These are phyloP conservation scores for Dendropsophus ebraccatus DNA, from an alignment of 2,113 vertebrate species.

Conservation along the genomic window DNA sequence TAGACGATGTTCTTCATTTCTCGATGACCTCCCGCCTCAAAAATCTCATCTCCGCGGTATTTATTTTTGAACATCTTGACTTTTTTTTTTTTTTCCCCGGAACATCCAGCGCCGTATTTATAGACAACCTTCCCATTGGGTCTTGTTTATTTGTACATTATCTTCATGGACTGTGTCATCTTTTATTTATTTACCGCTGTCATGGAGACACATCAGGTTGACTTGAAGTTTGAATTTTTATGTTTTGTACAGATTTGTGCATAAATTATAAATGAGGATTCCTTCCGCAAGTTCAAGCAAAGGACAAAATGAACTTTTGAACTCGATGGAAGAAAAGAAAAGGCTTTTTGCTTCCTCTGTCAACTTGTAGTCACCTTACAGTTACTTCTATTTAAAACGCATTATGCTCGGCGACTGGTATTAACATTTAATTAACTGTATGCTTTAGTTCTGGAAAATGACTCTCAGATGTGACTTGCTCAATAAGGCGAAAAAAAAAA, in stretches of 20 bases:
- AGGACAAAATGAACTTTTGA: conserved; percentile 58
- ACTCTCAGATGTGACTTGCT: conserved; percentile 27
- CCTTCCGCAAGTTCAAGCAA: conserved; percentile 52
- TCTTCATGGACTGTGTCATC: conserved; percentile 48
- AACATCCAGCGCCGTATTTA: background rate
- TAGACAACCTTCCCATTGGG: background rate
- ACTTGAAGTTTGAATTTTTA: conserved; percentile 45
- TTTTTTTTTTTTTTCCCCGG: background rate
- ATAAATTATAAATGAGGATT: conserved; percentile 57
- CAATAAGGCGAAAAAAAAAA: conserved; percentile 33
- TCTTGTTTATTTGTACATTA: conserved; percentile 41
- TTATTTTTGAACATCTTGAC: background rate
- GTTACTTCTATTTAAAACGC: conserved; percentile 23
- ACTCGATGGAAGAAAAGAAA: conserved; percentile 7
- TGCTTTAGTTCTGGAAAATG: conserved; percentile 31
- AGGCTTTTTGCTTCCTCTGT: conserved; percentile 32
- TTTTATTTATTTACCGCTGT: conserved; percentile 51
- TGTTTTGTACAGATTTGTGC: conserved; percentile 55
- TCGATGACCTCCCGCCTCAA: background rate
- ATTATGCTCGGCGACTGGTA: conserved; percentile 14
- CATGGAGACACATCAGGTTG: conserved; percentile 54
- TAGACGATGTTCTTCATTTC: background rate
- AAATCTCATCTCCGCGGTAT: background rate
- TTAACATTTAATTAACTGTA: conserved; percentile 51
- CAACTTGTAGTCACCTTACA: conserved; percentile 46